Evolutionary conservation across 2,113 vertebrate genomes (phyloP), one percentile per base, ranked within the genome.

Genomic region (Pyrgilauda ruficollis): DNA sequence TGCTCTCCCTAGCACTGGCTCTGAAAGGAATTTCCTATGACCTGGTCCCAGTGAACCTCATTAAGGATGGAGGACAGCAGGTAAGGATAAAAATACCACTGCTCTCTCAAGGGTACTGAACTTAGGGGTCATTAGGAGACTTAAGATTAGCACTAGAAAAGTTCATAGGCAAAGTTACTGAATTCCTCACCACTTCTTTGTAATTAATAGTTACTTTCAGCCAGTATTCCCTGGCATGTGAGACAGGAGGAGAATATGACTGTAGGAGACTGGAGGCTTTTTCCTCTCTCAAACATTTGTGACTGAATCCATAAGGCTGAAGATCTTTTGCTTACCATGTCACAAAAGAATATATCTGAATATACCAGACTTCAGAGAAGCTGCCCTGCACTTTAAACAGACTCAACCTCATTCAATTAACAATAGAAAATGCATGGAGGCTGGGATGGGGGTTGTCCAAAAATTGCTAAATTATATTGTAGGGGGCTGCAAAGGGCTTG

Each of bases 11-110:
- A 99, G 99, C 99, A n/a, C 98, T 99, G 96, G 98, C 98, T 84
- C 97, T 99, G 78, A 99, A 99, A 97, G 98, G 98, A 66, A 98
- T 99, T 50, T 97, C 98, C 79, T 99, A 98, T 94, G 99, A 99
- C 66, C 98, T 96, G 26, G 89, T 97, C 14, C 97, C 99, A 43
- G 94, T 99, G 75, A 99, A 99, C 93, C 98, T 99, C 10, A 70
- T 99, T 94, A 98, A 99, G 97, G 98, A 99, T 63, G 99, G 99
- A 59, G 99, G 99, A 24, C 98, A 98, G 91, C 99, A 99, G 99
- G 99, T 99, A 98, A 98, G 96, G 73, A 76, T 63, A 56, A 28
- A 70, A 59, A 64, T 23, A 8, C 24, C 56, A 39, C 39, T 17
- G 30, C 37, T 49, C 39, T 94, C 30, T 62, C 31, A 46, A 80